These are phyloP conservation scores for Bos taurus DNA, from an alignment of 2,113 vertebrate genomes.

Conservation along the genomic window DNA sequence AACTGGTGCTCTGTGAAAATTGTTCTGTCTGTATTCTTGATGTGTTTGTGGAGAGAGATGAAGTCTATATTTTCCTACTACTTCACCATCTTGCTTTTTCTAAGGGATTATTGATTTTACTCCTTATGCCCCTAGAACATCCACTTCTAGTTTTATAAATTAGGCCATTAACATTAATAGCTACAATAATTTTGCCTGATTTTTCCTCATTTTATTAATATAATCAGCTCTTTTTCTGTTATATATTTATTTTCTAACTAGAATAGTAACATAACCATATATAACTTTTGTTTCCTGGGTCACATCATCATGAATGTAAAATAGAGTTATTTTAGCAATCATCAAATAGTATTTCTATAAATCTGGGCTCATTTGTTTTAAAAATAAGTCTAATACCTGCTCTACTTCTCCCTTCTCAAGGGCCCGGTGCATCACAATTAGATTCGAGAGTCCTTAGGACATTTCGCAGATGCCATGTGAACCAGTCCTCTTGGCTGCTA, in stretches of 20 bases:
- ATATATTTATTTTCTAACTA: not conserved
- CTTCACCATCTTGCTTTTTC: not conserved
- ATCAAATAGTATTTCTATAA: not conserved
- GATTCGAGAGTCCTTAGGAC: not conserved
- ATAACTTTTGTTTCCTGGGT: not conserved
- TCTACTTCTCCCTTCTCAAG: not conserved
- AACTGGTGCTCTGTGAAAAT: not conserved
- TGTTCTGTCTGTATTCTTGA: not conserved
- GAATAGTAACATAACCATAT: not conserved
- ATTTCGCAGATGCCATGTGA: not conserved
- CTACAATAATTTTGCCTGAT: not conserved
- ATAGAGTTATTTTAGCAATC: not conserved
- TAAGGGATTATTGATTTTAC: not conserved
- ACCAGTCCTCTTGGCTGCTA: not conserved
- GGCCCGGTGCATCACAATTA: not conserved
- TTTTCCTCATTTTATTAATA: conserved; percentile 4
- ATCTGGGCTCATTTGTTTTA: not conserved
- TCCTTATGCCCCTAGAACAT: not conserved
- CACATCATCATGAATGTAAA: not conserved
- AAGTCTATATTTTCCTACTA: not conserved
- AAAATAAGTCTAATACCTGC: not conserved
- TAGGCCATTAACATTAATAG: not conserved
- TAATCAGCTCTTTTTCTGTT: not conserved
- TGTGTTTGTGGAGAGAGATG: not conserved
- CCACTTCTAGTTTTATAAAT: not conserved